Conservation (phyloP, 2,797 vertebrate species). For the Myotis findleyi region DNA sequence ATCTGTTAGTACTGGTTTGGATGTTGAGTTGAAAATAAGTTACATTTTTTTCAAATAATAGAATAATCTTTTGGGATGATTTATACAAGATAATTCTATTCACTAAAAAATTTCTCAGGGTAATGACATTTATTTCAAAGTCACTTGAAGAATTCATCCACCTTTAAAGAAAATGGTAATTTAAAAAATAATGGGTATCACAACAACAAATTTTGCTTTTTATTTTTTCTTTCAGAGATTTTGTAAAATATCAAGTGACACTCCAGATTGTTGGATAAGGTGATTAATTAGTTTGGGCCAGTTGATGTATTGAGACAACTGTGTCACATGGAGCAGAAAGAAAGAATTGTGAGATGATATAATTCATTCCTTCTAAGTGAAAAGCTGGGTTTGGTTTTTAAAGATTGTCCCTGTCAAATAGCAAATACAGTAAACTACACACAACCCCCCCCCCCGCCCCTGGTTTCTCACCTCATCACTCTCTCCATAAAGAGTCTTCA, state of each 20-base stretch:
- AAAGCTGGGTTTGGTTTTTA: slow-evolving; percentile 48
- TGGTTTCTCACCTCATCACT: slow-evolving; percentile 54
- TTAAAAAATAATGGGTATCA: neutral
- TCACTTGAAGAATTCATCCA: neutral
- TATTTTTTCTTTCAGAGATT: neutral
- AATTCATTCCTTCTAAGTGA: neutral
- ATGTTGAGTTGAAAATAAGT: neutral
- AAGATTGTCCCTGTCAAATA: neutral
- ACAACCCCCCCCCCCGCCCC: neutral
- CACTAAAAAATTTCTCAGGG: neutral
- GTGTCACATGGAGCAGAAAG: neutral
- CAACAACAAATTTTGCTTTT: neutral
- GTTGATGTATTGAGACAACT: neutral
- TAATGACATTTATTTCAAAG: slow-evolving; percentile 15
- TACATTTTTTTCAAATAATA: neutral
- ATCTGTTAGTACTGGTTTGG: neutral
- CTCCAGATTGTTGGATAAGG: neutral
- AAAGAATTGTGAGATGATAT: neutral
- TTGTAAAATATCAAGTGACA: neutral
- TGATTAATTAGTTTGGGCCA: neutral
- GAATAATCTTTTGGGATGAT: neutral
- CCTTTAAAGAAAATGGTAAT: slow-evolving; percentile 16
- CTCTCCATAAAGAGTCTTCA: neutral
- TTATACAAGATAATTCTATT: neutral
- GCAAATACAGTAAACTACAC: neutral